Evolutionary conservation across 2,113 vertebrate species (phyloP).

Genomic region (Rhea pennata): DNA sequence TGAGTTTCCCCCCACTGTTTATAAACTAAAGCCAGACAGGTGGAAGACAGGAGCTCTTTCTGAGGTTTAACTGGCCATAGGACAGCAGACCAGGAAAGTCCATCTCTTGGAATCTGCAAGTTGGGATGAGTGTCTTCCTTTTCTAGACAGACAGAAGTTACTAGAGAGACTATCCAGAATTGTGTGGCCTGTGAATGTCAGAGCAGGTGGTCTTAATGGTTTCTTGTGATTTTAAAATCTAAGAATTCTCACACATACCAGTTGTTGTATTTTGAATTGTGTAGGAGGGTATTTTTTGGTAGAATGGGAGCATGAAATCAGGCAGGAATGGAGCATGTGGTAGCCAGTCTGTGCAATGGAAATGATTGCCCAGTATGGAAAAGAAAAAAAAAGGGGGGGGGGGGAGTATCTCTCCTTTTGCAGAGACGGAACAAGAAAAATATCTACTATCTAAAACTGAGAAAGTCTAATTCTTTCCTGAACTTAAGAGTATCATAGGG

Average conservation of each 20-base stretch:
- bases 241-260: constrained; percentile 24
- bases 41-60: not conserved
- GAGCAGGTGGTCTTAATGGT: not conserved
- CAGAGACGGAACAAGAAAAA: not conserved
- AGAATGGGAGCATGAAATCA: constrained; percentile 68
- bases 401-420: not conserved
- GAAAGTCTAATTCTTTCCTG: not conserved
- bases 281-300: constrained; percentile 47
- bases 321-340: constrained; percentile 53
- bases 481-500: not conserved
- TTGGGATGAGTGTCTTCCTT: not conserved
- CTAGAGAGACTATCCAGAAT: not conserved
- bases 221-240: not conserved
- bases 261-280: constrained; percentile 20
- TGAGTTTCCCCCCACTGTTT: not conserved
- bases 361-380: not conserved
- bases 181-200: fast-evolving
- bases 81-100: not conserved
- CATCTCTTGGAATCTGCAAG: not conserved
- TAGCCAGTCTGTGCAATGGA: not conserved
- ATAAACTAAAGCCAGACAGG: not conserved
- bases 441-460: not conserved
- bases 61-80: not conserved
- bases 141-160: not conserved
- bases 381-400: not conserved